phyloP scores from a whole-genome alignment of 2,888 invertebrate genomes.

The Argyra leucocephala region DNA sequence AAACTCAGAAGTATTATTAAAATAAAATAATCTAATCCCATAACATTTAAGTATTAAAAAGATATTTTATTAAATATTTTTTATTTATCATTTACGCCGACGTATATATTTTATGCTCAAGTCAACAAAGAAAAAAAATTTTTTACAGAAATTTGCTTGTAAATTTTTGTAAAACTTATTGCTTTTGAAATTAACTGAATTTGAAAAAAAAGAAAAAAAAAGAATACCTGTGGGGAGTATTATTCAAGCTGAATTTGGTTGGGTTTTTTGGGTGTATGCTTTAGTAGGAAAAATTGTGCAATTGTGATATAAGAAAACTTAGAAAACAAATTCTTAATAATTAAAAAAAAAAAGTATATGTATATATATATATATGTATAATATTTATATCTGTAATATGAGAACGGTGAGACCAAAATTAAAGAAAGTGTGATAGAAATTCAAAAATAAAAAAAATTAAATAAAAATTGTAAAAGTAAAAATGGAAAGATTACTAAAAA shows the following conservation, averaged over 20 bases:
- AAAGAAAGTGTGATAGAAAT: background rate
- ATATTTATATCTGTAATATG: background rate
- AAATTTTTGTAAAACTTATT: too few species aligned
- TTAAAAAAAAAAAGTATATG: background rate
- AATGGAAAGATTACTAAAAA: background rate
- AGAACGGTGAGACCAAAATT: slow-evolving; percentile 6
- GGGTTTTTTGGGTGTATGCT: background rate
- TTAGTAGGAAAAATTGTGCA: slow-evolving; percentile 4
- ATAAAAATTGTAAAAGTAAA: background rate
- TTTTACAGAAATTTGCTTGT: too few species aligned
- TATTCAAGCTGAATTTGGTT: background rate
- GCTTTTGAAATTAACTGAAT: too few species aligned
- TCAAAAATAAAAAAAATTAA: background rate
- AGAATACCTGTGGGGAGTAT: too few species aligned
- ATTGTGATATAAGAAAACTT: slow-evolving; percentile 3
- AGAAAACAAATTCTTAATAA: background rate
- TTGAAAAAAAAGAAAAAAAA: too few species aligned
- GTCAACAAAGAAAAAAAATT: too few species aligned
- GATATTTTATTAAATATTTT: too few species aligned
- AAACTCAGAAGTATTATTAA: too few species aligned
- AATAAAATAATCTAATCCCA: too few species aligned
- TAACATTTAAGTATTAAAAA: too few species aligned
- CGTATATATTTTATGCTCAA: too few species aligned
- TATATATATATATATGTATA: background rate
- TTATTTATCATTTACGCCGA: too few species aligned